These are phyloP conservation scores for Sapayoa aenigma DNA, from an alignment of 2,113 vertebrate species.

Conservation along the genomic window DNA sequence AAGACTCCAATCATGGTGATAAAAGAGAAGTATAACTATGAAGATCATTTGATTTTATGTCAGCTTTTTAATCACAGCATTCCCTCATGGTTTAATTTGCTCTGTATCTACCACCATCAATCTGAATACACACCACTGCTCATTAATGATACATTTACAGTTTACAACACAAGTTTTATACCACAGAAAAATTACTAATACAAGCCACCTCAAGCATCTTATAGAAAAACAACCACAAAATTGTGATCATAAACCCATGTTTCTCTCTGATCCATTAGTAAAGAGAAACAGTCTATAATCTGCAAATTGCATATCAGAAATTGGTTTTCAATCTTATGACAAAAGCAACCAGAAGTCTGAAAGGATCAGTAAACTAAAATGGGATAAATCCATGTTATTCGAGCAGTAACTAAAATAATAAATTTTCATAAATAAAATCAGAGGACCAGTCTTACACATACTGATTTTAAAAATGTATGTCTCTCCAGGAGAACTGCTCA, in stretches of 20 bases:
- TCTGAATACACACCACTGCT: neutral
- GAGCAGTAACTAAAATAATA: neutral
- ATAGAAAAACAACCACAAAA: neutral
- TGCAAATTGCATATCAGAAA: neutral
- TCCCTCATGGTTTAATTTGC: conserved; percentile 33
- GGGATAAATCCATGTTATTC: neutral
- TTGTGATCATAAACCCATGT: neutral
- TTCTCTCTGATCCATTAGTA: neutral
- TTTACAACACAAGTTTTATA: conserved; percentile 3
- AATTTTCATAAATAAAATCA: too few relatives aligned
- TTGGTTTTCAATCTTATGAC: neutral
- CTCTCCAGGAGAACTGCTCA: neutral
- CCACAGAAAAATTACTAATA: conserved; percentile 10
- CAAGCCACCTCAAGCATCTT: neutral
- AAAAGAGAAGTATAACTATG: conserved; percentile 7
- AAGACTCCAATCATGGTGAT: conserved; percentile 8
- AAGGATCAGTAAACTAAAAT: neutral
- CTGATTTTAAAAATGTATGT: neutral
- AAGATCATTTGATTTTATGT: conserved; percentile 42
- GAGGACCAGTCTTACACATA: neutral
- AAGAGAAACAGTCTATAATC: neutral
- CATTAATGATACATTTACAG: conserved; percentile 7
- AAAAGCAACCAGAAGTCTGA: neutral
- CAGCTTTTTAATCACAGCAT: conserved; percentile 44
- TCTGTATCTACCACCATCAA: neutral